phyloP scores from a whole-genome alignment of 1,140 invertebrate species.

The Oedothorax gibbosus region DNA sequence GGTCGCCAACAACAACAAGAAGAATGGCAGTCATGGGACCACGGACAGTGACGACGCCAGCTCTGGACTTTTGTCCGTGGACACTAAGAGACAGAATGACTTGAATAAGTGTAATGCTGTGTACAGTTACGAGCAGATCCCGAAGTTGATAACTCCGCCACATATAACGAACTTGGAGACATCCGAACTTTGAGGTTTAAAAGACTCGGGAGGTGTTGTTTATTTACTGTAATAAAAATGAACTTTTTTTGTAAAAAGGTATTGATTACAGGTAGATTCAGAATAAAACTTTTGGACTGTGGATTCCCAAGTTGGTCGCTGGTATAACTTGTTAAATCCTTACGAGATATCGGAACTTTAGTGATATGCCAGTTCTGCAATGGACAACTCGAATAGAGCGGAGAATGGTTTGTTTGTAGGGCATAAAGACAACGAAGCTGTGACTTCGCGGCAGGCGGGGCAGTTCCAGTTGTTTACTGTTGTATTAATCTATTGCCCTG shows the following conservation, averaged over 20 bases:
- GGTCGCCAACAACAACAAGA: slow-evolving; percentile 39
- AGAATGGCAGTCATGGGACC: slow-evolving; percentile 28
- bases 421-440: too few species aligned
- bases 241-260: background rate
- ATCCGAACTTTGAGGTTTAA: slow-evolving; percentile 49
- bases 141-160: slow-evolving; percentile 51
- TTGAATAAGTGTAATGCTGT: slow-evolving; percentile 57
- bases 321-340: too few species aligned
- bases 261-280: too few species aligned
- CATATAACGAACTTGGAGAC: slow-evolving; percentile 61
- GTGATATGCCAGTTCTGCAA: too few species aligned
- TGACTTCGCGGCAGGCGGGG: too few species aligned
- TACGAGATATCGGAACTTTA: too few species aligned
- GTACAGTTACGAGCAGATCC: slow-evolving; percentile 52
- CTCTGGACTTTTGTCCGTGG: slow-evolving; percentile 46
- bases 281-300: too few species aligned
- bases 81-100: slow-evolving; percentile 57
- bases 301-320: too few species aligned
- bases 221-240: background rate
- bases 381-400: too few species aligned
- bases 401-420: too few species aligned
- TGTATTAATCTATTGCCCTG: too few species aligned
- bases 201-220: background rate
- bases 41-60: slow-evolving; percentile 49
- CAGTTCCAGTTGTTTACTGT: too few species aligned